A percentile compares a stretch with the other conserved stretches of the same genome.
Conservation (phyloP, 2,888 invertebrate genomes). For the Apamea epomidion region DNA sequence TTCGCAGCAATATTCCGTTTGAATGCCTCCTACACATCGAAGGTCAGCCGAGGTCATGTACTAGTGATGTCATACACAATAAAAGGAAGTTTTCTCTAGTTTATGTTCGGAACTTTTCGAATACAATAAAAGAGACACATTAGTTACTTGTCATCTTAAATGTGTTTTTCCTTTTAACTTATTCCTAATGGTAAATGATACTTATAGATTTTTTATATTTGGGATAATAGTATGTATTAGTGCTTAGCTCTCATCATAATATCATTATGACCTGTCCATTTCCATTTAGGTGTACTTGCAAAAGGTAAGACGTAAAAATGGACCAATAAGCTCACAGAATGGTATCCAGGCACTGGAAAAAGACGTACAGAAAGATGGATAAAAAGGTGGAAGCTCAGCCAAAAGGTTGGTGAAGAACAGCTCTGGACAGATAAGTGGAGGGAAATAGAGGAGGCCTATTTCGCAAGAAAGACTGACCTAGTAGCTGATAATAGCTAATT, state of each 20-base stretch:
- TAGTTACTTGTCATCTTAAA: constrained; percentile 21
- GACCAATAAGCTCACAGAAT: too few relatives aligned
- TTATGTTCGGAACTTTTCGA: constrained; percentile 41
- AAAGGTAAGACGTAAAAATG: background rate
- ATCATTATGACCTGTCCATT: too few relatives aligned
- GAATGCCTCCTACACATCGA: constrained; percentile 13
- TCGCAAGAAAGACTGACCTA: too few relatives aligned
- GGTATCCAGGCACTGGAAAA: too few relatives aligned
- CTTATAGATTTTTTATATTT: background rate
- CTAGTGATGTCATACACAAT: constrained; percentile 16
- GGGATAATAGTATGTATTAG: background rate
- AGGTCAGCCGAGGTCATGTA: constrained; percentile 35
- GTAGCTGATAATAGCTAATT: too few relatives aligned
- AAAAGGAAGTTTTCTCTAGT: constrained; percentile 19
- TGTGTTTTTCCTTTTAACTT: constrained; percentile 28
- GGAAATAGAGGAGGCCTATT: too few relatives aligned
- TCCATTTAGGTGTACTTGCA: too few relatives aligned
- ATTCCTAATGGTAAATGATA: background rate
- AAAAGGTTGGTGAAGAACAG: too few relatives aligned
- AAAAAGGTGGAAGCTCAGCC: too few relatives aligned
- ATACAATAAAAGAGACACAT: constrained; percentile 21
- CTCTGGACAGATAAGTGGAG: too few relatives aligned
- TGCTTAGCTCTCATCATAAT: background rate
- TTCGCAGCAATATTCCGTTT: constrained; percentile 25
- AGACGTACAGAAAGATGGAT: too few relatives aligned